Evolutionary conservation across 1,140 invertebrate genomes (phyloP).

Genomic region (Scylla paramamosain): DNA sequence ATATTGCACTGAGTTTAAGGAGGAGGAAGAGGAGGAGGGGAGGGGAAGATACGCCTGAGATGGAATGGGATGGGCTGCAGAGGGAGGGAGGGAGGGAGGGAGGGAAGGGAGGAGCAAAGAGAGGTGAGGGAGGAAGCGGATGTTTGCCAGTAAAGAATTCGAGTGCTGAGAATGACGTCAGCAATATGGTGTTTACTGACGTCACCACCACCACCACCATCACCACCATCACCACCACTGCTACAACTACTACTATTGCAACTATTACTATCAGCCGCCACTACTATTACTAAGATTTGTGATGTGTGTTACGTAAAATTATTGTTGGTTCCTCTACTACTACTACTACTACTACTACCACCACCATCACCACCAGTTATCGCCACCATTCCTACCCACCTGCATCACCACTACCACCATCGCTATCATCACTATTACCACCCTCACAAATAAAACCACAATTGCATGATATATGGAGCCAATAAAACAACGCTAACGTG

Average conservation of each 20-base stretch:
- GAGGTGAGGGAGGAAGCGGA: constrained; percentile 39
- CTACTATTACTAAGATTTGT: not conserved
- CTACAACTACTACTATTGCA: too few species aligned
- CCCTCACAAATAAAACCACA: not conserved
- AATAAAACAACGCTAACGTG: not conserved
- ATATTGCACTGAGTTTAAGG: not conserved
- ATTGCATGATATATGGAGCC: not conserved
- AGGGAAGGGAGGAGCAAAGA: too few species aligned
- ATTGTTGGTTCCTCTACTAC: not conserved
- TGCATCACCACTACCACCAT: not conserved
- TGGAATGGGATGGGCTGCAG: too few species aligned
- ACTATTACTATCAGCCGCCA: not conserved
- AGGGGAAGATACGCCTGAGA: not conserved
- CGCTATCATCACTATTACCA: not conserved
- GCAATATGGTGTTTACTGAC: constrained; percentile 4
- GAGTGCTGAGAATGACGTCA: constrained; percentile 1
- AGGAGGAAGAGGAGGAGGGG: not conserved
- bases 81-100: not conserved
- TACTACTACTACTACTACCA: not conserved
- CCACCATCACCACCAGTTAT: not conserved
- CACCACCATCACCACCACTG: not conserved
- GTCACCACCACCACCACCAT: not conserved
- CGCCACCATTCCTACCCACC: not conserved
- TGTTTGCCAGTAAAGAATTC: constrained; percentile 33
- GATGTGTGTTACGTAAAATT: too few species aligned